These are phyloP conservation scores for Austrolebias charrua DNA, from an alignment of 2,797 vertebrate genomes.

Conservation along the genomic window DNA sequence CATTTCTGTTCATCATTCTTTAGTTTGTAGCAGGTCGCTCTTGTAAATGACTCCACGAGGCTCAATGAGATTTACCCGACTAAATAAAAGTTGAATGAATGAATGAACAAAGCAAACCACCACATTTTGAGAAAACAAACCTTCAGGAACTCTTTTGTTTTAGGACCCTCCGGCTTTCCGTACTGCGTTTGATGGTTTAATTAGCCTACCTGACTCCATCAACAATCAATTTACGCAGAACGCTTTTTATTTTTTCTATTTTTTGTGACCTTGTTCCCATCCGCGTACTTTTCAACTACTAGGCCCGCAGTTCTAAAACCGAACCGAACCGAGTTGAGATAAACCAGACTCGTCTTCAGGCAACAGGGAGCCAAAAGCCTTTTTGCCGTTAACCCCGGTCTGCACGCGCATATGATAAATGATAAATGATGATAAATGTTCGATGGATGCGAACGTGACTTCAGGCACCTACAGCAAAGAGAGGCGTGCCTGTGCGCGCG, in stretches of 20 bases:
- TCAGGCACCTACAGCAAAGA: conserved; percentile 36
- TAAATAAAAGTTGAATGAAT: too few relatives aligned
- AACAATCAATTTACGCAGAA: background rate
- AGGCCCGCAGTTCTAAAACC: conserved; percentile 16
- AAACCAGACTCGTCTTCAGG: background rate
- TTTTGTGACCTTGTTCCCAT: background rate
- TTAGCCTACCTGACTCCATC: background rate
- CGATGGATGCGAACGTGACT: conserved; percentile 59
- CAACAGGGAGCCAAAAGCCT: background rate
- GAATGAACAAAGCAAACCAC: background rate
- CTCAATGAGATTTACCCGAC: too few relatives aligned
- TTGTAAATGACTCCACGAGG: too few relatives aligned
- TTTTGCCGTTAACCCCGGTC: background rate
- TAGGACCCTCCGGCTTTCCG: background rate
- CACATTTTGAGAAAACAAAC: conserved; percentile 3
- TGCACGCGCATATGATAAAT: background rate
- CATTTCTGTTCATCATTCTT: too few relatives aligned
- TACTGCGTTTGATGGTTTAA: background rate
- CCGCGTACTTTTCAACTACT: too few relatives aligned
- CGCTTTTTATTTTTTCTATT: background rate
- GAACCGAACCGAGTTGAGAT: background rate
- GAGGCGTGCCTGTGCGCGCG: conserved; percentile 35
- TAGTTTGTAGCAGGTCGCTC: too few relatives aligned
- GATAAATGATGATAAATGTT: background rate
- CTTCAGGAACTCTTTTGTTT: conserved; percentile 1